Evolutionary conservation across 2,888 invertebrate species (phyloP).

Genomic region (Hydraecia micacea): DNA sequence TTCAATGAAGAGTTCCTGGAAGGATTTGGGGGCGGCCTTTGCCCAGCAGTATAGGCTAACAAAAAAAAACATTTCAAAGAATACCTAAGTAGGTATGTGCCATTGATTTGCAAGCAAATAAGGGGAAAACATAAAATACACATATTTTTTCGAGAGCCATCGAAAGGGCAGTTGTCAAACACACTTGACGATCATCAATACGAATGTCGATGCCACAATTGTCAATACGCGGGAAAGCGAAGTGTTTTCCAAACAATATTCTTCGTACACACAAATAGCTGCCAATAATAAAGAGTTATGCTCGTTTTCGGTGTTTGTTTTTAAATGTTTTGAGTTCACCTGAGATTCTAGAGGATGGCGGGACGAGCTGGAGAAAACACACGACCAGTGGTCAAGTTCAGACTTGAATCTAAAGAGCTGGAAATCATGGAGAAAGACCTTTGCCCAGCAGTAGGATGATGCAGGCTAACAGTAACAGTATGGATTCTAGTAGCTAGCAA

Average conservation of each 20-base stretch:
- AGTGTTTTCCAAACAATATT: constrained; percentile 51
- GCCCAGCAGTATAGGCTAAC: no score
- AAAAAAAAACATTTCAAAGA: no score
- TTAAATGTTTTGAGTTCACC: not conserved
- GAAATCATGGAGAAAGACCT: not conserved
- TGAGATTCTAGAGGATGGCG: not conserved
- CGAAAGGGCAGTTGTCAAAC: constrained; percentile 46
- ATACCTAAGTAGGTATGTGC: not conserved
- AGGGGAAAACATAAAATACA: not conserved
- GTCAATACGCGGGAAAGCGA: constrained; percentile 5
- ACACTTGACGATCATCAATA: constrained; percentile 41
- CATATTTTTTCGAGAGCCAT: not conserved
- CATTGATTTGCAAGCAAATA: constrained; percentile 9
- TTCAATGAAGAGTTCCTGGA: no score
- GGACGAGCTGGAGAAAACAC: not conserved
- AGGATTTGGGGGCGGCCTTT: no score
- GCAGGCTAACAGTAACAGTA: not conserved
- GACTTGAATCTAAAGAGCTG: not conserved
- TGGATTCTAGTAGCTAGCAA: not conserved
- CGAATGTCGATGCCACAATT: constrained; percentile 28
- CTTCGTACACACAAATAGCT: not conserved
- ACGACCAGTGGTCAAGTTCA: not conserved
- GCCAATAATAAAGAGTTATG: constrained; percentile 28
- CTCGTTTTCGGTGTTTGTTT: constrained; percentile 3
- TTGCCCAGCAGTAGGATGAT: not conserved